Conservation (phyloP, 2,797 vertebrate genomes). For the Coreius guichenoti region DNA sequence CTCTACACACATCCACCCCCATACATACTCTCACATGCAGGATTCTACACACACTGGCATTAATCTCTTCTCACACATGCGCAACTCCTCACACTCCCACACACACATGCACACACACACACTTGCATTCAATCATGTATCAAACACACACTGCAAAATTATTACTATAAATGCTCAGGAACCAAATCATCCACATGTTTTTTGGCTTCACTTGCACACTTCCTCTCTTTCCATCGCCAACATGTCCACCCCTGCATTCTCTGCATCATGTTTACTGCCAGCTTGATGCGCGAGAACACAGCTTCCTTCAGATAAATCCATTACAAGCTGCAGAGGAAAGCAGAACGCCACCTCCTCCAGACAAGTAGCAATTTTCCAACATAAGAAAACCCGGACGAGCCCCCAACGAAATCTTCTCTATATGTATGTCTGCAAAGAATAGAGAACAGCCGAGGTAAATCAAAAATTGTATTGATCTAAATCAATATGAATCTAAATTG, state of each 20-base stretch:
- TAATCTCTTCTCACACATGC: constrained; percentile 58
- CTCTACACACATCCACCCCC: constrained; percentile 51
- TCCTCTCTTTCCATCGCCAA: constrained; percentile 38
- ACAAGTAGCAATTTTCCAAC: constrained; percentile 25
- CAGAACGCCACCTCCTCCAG: constrained; percentile 26
- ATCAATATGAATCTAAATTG: too few species aligned
- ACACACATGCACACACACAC: constrained; percentile 1
- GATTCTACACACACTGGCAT: constrained; percentile 39
- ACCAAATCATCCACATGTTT: background rate
- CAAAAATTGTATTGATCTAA: too few species aligned
- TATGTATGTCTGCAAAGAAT: background rate
- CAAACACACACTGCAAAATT: background rate
- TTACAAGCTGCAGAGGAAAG: constrained; percentile 44
- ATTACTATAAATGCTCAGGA: constrained; percentile 17
- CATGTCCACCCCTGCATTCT: constrained; percentile 53
- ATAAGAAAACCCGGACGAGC: background rate
- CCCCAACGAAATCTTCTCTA: background rate
- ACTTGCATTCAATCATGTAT: background rate
- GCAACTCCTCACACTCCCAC: constrained; percentile 69
- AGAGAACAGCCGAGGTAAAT: background rate
- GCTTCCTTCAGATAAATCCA: constrained; percentile 55
- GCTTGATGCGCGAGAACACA: constrained; percentile 50
- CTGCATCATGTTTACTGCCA: constrained; percentile 43
- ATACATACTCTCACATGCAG: constrained; percentile 73
- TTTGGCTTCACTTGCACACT: constrained; percentile 15